Base-by-base conservation (phyloP, 2,888 invertebrate genomes). In the Argynnis bischoffii region DNA sequence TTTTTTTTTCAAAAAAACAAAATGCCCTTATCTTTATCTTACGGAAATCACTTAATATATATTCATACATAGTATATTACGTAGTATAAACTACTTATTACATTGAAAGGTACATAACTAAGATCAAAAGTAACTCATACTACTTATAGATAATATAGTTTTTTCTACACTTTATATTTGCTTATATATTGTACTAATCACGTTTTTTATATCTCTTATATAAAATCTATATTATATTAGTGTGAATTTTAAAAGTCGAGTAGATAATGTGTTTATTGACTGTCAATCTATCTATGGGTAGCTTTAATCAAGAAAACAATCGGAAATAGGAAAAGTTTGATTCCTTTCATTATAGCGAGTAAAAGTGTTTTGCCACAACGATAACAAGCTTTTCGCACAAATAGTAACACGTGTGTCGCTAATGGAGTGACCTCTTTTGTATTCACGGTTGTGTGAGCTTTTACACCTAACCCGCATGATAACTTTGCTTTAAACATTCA, bases 351-450 rank as follows among this genome's bases (percentile, higher is more conserved):
- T 67, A 70, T 53, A 56, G 48, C 53, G 55, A 70, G 61, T 67
- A 67, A 70, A 67, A 61, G 56, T 63, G 56, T 57, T 64, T 76
- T 60, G 78, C 61, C 41, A 61, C 61, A 61, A 61, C 35, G 79
- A 80, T 85, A 87, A 86, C 84, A 78, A 86, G 84, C 79, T 86
- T 86, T 85, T 74, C 78, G 71, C 76, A 75, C 80, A 84, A 85
- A 85, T 79, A 83, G 81, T 81, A 81, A 82, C 82, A 83, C 81
- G 83, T 85, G 82, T 84, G 80, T 72, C 65, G 77, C 81, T 72
- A 71, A 71, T 67, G 67, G 67, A 69, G 57, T 68, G 66, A 66
- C 69, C 59, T 67, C 69, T 61, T 56, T 31, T 59, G 41, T 55
- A 55, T 57, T 59, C 57, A 55, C 55, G 64, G 57, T 53, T 48